Percentiles rank a stretch among this genome's conserved stretches.
Evolutionary conservation across 2,888 invertebrate genomes (phyloP).

Genomic region (Nomada fabriciana): DNA sequence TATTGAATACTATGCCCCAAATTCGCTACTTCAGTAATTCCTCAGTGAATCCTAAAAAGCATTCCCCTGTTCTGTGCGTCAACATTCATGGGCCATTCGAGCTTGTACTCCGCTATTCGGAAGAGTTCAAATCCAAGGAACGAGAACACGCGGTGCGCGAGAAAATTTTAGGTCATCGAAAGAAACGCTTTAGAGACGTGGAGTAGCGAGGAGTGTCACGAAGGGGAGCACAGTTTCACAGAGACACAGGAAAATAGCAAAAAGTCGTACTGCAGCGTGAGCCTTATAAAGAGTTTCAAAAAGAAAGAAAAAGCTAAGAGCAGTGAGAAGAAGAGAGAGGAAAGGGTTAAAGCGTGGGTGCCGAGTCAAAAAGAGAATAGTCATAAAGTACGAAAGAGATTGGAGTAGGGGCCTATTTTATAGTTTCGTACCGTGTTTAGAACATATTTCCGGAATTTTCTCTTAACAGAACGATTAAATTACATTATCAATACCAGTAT

Average conservation of each 20-base stretch:
- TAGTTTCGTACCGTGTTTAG: neutral
- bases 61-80: too few species aligned
- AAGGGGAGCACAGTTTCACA: neutral
- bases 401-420: neutral
- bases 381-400: conserved; percentile 18
- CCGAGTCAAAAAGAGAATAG: conserved; percentile 21
- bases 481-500: conserved; percentile 20
- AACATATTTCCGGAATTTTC: neutral
- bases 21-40: too few species aligned
- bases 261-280: neutral
- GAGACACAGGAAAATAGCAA: neutral
- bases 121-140: neutral
- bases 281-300: conserved; percentile 14
- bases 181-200: conserved; percentile 22
- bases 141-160: neutral
- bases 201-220: neutral
- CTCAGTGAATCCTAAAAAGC: too few species aligned
- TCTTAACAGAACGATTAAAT: conserved; percentile 16
- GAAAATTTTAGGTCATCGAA: conserved; percentile 44
- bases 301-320: conserved; percentile 16
- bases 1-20: too few species aligned
- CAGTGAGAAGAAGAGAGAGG: neutral
- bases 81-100: too few species aligned
- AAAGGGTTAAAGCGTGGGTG: conserved; percentile 23
- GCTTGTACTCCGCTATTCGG: too few species aligned